Evolutionary conservation across 2,888 invertebrate species (phyloP).

Genomic region (Cryptocheilus praepositus): DNA sequence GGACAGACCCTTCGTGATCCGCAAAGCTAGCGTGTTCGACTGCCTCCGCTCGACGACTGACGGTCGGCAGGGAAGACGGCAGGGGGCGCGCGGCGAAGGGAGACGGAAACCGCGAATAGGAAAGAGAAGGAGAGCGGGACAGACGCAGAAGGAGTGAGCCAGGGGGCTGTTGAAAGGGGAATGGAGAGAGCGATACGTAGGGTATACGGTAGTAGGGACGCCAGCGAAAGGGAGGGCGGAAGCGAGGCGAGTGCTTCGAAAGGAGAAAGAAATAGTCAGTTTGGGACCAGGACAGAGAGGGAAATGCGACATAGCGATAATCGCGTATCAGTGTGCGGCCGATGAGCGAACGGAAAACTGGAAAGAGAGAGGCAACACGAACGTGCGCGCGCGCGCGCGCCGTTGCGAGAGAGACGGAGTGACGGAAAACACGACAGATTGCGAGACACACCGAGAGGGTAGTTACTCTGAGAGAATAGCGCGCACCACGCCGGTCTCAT

Average conservation of each 20-base stretch:
- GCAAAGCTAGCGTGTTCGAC: conserved; percentile 44
- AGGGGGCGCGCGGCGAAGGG: conserved; percentile 15
- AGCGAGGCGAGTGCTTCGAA: too few species aligned
- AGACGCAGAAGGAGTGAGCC: not conserved
- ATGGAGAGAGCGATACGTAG: not conserved
- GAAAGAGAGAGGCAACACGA: not conserved
- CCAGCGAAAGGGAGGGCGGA: too few species aligned
- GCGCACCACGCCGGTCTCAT: not conserved
- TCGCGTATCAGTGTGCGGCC: not conserved
- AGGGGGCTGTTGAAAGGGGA: conserved; percentile 10
- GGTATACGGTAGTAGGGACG: not conserved
- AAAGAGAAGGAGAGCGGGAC: conserved; percentile 17
- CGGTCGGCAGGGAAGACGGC: conserved; percentile 12
- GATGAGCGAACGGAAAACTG: not conserved
- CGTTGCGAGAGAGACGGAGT: not conserved
- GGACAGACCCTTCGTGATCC: conserved; percentile 35
- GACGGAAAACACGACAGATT: not conserved
- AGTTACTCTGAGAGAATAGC: not conserved
- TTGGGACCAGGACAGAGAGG: conserved; percentile 5
- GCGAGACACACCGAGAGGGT: too few species aligned
- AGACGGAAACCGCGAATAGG: conserved; percentile 6
- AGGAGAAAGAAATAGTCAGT: too few species aligned
- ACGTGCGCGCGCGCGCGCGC: not conserved
- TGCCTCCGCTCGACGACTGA: conserved; percentile 49
- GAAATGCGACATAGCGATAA: conserved; percentile 1